Percentiles rank a stretch among this genome's conserved stretches.
Evolutionary conservation across 2,888 invertebrate species (phyloP).

Genomic region (Ecliptopera silaceata): DNA sequence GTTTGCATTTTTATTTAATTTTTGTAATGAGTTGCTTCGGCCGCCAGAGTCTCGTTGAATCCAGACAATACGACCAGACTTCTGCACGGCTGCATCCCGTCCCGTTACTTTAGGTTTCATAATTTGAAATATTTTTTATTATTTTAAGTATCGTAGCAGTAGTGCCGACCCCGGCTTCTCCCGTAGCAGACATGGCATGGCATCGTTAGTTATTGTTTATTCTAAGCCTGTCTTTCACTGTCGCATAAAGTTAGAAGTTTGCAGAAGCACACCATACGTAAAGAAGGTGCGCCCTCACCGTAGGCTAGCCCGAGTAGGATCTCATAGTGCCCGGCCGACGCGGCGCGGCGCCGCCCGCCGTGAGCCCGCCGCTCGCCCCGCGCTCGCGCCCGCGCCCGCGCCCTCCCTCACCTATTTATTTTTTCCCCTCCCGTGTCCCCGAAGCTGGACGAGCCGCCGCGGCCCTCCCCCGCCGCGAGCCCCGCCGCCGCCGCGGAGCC

Average conservation of each 20-base stretch:
- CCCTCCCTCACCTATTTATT: slow-evolving; percentile 56
- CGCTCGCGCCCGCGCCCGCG: too few relatives aligned
- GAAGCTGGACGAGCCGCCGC: slow-evolving; percentile 64
- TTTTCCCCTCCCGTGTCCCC: slow-evolving; percentile 60
- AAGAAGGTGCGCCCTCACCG: slow-evolving; percentile 33
- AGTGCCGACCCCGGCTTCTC: slow-evolving; percentile 64
- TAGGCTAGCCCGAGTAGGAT: slow-evolving; percentile 29
- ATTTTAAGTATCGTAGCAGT: slow-evolving; percentile 48
- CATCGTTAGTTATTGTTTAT: slow-evolving; percentile 65
- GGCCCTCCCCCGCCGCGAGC: slow-evolving; percentile 40
- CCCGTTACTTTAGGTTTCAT: slow-evolving; percentile 26
- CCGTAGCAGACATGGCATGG: slow-evolving; percentile 69
- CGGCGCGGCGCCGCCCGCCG: too few relatives aligned
- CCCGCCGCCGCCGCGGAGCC: slow-evolving; percentile 39
- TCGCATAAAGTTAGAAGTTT: slow-evolving; percentile 37
- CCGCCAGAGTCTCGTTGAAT: slow-evolving; percentile 32
- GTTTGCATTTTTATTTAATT: slow-evolving; percentile 66
- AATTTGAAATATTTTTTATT: slow-evolving; percentile 19
- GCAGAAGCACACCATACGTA: slow-evolving; percentile 33
- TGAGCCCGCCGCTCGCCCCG: slow-evolving; percentile 36
- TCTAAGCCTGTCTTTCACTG: slow-evolving; percentile 58
- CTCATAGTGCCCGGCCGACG: slow-evolving; percentile 36
- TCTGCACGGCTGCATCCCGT: slow-evolving; percentile 37
- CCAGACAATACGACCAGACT: neutral
- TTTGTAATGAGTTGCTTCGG: slow-evolving; percentile 58